Base-by-base conservation (phyloP, 2,797 vertebrate species). In the Tauraco hartlaubi region DNA sequence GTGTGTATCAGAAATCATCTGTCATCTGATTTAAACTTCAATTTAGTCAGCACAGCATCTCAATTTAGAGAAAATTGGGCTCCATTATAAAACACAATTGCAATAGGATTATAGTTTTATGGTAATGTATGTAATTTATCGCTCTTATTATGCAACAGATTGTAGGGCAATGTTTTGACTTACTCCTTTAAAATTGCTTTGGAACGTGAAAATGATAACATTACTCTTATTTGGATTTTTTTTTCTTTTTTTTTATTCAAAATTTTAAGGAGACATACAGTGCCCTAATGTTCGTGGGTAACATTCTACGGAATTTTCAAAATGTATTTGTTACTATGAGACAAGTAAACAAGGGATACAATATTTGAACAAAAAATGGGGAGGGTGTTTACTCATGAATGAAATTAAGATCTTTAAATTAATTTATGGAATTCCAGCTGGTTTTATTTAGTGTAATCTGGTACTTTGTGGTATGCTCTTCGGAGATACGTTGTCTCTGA, bases 21-120 rank as follows among this genome's bases (percentile, higher is more conserved):
- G 49, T 88, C 91, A 79, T 97, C 67, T 78, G 63, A 93, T 92
- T 94, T 95, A 82, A 97, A 90, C 74, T 96, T 95, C 83, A 81
- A 92, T 96, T 97, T 93, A 96, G 85, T 80, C 61, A 82, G 78
- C 72, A 58, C 49, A 84, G 52, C 56, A 80, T 94, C 74, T 88
- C 93, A 94, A 76, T 96, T 92, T 82, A 92, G 85, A 91, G 79
- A 97, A 96, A 96, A 95, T 89, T 96, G 72, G 56, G 52, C 67
- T 94, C 79, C 83, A 85, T 96, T 95, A 48, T 94, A 69, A 96
- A 96, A 94, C 56, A 92, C 90, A 95, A 83, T 88, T 95, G 86
- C 71, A 81, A 80, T 51, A 71, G 76, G 75, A 94, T 94, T 95
- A 92, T 93, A 43, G 56, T 72, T 95, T 94, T 95, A 80, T 94